Evolutionary conservation across 2,113 vertebrate species (phyloP), one percentile per base, ranked within the genome.

Genomic region (Mastomys coucha): DNA sequence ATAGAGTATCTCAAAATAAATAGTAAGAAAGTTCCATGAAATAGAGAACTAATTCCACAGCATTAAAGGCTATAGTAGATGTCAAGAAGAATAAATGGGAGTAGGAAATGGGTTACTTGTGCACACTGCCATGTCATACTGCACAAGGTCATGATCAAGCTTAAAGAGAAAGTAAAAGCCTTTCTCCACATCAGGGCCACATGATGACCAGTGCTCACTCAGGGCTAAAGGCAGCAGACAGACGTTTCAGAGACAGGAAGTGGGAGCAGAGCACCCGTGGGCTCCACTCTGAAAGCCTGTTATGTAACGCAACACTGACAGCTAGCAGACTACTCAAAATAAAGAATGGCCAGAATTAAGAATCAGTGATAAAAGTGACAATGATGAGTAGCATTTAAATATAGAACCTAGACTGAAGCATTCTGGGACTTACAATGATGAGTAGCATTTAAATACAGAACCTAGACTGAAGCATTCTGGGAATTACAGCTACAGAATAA

Each of bases 371-470:
- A 56, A 89, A 93, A n/a, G 51, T 28, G 75, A 93, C 20, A 75
- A 22, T 33, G 13, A 26, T 42, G 51, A 91, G 28, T 36, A 81
- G 45, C 28, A 89, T 42, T 95, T 93, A 95, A 93, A 95, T 80
- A 77, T 51, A 85, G 95, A 95, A 81, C 58, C 80, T 84, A 91
- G 63, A 87, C 14, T 81, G 51, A 81, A n/a, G 78, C 51, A 81
- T 36, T 81, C 78, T 69, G 67, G 67, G 67, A 69, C 33, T 69
- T 69, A 93, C 20, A 75, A 28, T 33, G 13, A 26, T n/a, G 42
- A 91, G 28, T 36, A 76, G 33, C 28, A 86, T 42, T 95, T 93
- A 95, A 93, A 95, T 80, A 77, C 42, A 85, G 93, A 93, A 70
- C 58, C 81, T 84, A 88, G 63, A 39, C 19, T 67, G 31, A 60